Evolutionary conservation across 2,888 invertebrate genomes (phyloP), one percentile per base, ranked within the genome.

Genomic region (Ophion ellenae): DNA sequence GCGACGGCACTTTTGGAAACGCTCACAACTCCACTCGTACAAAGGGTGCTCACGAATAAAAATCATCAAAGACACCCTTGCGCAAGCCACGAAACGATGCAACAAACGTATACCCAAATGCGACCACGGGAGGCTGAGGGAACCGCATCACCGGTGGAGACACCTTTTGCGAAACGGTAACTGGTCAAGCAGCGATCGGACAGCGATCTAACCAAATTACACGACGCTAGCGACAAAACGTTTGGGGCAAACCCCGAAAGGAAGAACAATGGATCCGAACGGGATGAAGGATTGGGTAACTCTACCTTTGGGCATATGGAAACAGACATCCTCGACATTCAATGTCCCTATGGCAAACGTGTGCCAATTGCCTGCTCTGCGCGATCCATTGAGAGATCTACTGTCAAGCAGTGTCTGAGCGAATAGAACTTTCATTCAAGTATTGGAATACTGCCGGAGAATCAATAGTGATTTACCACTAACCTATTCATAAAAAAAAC

Each of bases 11-110:
- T 86, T 82, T 87, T 20, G 47, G 63, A n/a, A 47, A 63, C 45
- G 10, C 45, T 10, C 17, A 61, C 71, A 85, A 89, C 87, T 79
- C 57, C 78, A 61, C 4, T 32, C 32, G 64, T 74, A 77, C 86
- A 84, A 81, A 78, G 84, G 83, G 85, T 83, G 81, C 45, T 84
- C 84, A 73, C 59, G 20, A 73, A 86, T 81, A 83, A 85, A 86
- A 85, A 78, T 83, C 59, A 47, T 64, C 59, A 40, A 0, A 14
- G 4, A 3, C 61, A 73, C 61, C 20, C 45, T 57, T 2, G 28
- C 10, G 10, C n/a, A 17, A 24, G 20, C 20, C 59, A 17, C n/a
- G n/a, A 11, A 9, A 61, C 14, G 20, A 61, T n/a, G 5, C 10
- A 53, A 53, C n/a, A 0, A 7, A 3, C n/a, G 24, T 20, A 4